A percentile compares a stretch with the other conserved stretches of the same genome.
These are phyloP conservation scores for Bubo scandiacus DNA, from an alignment of 2,113 vertebrate genomes.

Conservation along the genomic window DNA sequence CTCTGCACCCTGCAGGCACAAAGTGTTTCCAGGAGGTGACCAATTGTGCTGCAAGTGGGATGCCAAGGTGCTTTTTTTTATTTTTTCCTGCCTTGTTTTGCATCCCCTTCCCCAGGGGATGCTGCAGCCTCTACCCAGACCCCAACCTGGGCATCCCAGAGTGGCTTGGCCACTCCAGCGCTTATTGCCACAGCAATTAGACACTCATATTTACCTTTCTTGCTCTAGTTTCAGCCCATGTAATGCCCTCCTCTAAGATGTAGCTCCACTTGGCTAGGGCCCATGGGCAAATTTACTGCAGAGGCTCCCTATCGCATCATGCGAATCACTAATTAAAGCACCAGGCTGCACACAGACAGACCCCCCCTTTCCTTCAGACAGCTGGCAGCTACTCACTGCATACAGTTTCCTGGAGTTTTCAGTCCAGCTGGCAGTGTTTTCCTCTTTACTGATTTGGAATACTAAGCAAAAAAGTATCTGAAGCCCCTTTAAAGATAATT, in stretches of 20 bases:
- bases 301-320: background rate
- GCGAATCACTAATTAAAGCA: background rate
- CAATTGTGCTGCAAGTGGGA: background rate
- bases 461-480: background rate
- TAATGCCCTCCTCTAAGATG: background rate
- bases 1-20: background rate
- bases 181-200: background rate
- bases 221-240: background rate
- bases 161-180: fast-evolving
- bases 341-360: background rate
- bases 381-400: background rate
- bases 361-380: background rate
- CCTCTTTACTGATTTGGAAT: background rate
- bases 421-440: background rate
- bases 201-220: background rate
- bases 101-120: background rate
- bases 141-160: background rate
- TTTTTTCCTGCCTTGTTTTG: background rate
- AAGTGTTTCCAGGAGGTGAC: background rate
- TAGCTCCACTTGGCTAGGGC: background rate
- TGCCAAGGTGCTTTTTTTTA: background rate
- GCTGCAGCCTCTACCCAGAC: background rate
- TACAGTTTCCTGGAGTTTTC: background rate
- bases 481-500: background rate
- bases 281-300: fast-evolving